Conservation (phyloP, 2,113 vertebrate genomes). For the Platichthys stellatus region DNA sequence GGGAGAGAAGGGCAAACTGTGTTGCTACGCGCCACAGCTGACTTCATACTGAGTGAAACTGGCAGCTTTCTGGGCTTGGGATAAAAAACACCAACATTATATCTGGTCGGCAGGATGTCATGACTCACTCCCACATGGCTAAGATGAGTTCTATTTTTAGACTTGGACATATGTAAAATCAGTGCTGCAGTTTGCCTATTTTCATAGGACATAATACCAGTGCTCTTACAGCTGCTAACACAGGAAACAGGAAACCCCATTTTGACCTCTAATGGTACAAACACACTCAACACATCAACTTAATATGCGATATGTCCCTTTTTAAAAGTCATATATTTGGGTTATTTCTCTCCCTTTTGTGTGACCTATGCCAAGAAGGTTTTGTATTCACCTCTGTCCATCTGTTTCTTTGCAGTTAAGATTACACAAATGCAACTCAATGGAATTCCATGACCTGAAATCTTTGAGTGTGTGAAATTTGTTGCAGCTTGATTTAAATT, state of each 20-base stretch:
- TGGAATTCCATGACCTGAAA: too few species aligned
- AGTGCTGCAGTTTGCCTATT: constrained; percentile 21
- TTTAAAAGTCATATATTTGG: neutral
- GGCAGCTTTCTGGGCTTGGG: neutral
- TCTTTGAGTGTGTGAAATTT: too few species aligned
- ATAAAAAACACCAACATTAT: neutral
- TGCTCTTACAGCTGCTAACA: neutral
- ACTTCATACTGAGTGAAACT: constrained; percentile 1
- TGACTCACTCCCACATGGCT: constrained; percentile 61
- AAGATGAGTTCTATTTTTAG: constrained; percentile 51
- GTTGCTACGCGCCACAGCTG: neutral
- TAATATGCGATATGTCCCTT: neutral
- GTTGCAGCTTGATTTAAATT: too few species aligned
- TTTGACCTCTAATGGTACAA: too few species aligned
- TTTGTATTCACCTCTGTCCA: too few species aligned
- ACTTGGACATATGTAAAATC: constrained; percentile 20
- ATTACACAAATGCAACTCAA: neutral
- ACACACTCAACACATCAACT: too few species aligned
- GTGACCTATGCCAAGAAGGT: too few species aligned
- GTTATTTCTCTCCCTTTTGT: too few species aligned
- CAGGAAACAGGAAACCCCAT: too few species aligned
- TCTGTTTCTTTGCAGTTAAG: neutral
- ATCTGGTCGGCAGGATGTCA: constrained; percentile 18
- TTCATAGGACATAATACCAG: neutral
- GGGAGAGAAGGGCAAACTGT: neutral